Evolutionary conservation across 2,113 vertebrate species (phyloP), one percentile per base, ranked within the genome.

Genomic region (Scomber scombrus): DNA sequence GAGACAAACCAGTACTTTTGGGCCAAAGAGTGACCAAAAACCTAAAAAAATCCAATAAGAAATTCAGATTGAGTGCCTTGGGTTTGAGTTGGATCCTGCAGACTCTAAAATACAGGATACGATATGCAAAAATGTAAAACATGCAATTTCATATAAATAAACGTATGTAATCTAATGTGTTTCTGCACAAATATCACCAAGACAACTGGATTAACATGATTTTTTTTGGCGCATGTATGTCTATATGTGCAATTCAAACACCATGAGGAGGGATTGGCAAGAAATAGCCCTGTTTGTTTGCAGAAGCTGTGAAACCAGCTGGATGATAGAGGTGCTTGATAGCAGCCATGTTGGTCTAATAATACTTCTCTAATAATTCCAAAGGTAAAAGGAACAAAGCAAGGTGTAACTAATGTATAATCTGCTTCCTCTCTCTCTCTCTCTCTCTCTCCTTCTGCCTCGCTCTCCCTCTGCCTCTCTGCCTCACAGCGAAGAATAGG

Each of bases 341-440:
- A 75, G 68, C 87, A 70, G 80, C 75, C 70, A 78, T 54, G 76
- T 66, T 78, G 71, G 71, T 87, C 89, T 91, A 92, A 90, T 91
- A 91, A 92, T 83, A 93, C 60, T 71, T 71, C 56, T 84, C 65
- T 90, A 90, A 88, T 92, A 90, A 92, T 85, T 88, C 80, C 82
- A 92, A 78, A 88, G 81, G 85, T 89, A 89, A 91, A 86, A 80
- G 68, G 78, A 90, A 91, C 79, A 92, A 90, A 91, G 80, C 75
- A 85, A 89, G 72, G 88, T 91, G 90, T 86, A 90, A 90, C 90
- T 90, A 91, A 93, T 91, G 84, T 83, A 84, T 88, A 91, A 90
- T 91, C 82, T 88, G 82, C 71, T 83, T 84, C 65, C 52, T 76
- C 73, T 79, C 76, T 40, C 34, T 68, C 31, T 51, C 55, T 46